Conservation (phyloP, 2,888 invertebrate genomes). For the Diarsia dahlii region DNA sequence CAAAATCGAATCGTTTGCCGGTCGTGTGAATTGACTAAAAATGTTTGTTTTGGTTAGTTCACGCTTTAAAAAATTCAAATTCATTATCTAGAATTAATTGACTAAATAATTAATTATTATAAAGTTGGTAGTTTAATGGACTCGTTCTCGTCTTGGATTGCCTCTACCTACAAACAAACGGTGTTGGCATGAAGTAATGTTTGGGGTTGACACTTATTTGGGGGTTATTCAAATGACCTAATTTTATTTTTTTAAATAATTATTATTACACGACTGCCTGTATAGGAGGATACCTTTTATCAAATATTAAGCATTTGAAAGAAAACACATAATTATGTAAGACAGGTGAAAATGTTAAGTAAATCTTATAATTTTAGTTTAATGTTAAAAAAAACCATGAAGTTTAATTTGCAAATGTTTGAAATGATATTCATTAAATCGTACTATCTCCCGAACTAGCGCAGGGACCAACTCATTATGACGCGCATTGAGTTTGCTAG, state of each 20-base stretch:
- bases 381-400: background rate
- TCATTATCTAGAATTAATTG: too few species aligned
- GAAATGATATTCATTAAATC: background rate
- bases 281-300: background rate
- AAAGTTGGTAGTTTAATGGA: background rate
- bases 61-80: background rate
- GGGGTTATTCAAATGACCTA: background rate
- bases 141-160: background rate
- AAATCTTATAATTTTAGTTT: background rate
- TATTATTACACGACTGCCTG: background rate
- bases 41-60: conserved; percentile 1
- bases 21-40: conserved; percentile 37
- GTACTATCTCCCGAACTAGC: background rate
- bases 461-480: too few species aligned
- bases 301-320: background rate
- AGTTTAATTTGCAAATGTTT: background rate
- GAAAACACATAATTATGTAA: background rate
- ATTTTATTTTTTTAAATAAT: background rate
- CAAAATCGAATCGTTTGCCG: conserved; percentile 40
- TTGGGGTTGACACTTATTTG: background rate
- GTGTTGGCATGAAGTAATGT: background rate
- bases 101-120: background rate
- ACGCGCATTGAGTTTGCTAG: background rate
- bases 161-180: background rate
- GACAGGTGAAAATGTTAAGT: background rate